Percentiles rank a stretch among this genome's conserved stretches.
Evolutionary conservation across 2,797 vertebrate species (phyloP).

Genomic region (Pterois miles): DNA sequence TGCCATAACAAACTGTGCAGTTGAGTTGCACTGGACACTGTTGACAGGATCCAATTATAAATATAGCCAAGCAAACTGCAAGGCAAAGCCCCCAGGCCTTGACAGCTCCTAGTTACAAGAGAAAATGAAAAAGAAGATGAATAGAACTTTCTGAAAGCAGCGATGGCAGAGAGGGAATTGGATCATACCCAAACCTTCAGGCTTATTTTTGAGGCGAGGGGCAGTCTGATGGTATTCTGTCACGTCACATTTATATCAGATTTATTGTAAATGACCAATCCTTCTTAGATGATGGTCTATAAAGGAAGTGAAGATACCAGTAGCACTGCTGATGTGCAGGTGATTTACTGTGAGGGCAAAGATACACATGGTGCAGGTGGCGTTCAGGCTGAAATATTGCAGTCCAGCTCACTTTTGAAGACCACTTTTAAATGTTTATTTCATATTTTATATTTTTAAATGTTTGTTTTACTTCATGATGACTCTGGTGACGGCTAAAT

Average conservation of each 20-base stretch:
- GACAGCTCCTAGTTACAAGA: constrained; percentile 74
- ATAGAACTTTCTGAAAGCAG: constrained; percentile 73
- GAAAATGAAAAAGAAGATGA: constrained; percentile 79
- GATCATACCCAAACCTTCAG: constrained; percentile 72
- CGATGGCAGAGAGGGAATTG: constrained; percentile 68
- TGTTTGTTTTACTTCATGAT: constrained; percentile 25
- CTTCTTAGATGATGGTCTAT: constrained; percentile 42
- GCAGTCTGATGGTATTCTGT: constrained; percentile 74
- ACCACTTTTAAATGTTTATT: too few relatives aligned
- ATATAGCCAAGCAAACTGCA: constrained; percentile 70
- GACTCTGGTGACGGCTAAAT: constrained; percentile 13
- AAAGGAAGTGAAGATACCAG: constrained; percentile 32
- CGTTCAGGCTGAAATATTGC: constrained; percentile 5
- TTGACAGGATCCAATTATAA: constrained; percentile 81
- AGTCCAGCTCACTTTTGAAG: constrained; percentile 8
- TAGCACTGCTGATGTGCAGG: constrained; percentile 23
- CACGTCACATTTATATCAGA: constrained; percentile 69
- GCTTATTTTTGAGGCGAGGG: constrained; percentile 61
- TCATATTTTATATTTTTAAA: too few relatives aligned
- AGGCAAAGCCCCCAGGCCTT: constrained; percentile 65
- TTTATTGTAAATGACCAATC: constrained; percentile 64
- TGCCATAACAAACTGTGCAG: constrained; percentile 67
- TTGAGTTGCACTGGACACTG: constrained; percentile 68
- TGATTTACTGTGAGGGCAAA: constrained; percentile 40
- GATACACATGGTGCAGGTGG: background rate